Conservation (phyloP, 2,888 invertebrate genomes). For the Drosophila lacicola region DNA sequence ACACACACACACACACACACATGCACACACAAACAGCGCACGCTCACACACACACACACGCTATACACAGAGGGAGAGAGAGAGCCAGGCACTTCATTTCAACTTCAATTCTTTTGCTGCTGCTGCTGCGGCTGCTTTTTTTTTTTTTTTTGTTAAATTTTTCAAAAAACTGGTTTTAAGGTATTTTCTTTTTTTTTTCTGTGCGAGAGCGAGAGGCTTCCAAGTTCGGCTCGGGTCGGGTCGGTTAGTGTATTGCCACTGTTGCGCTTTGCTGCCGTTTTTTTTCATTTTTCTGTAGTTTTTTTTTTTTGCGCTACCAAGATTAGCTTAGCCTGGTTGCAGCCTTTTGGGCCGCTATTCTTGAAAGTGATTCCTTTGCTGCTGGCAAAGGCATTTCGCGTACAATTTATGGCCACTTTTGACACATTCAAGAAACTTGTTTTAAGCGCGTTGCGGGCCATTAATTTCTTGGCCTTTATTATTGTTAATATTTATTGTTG, state of each 20-base stretch:
- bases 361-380: slow-evolving; percentile 77
- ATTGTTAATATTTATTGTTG: slow-evolving; percentile 31
- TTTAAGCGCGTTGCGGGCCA: slow-evolving; percentile 57
- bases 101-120: slow-evolving; percentile 68
- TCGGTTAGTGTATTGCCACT: slow-evolving; percentile 64
- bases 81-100: slow-evolving; percentile 67
- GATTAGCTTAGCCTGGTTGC: slow-evolving; percentile 61
- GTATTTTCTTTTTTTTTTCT: slow-evolving; percentile 74
- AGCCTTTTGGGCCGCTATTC: slow-evolving; percentile 34
- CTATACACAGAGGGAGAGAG: slow-evolving; percentile 11
- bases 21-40: slow-evolving; percentile 20
- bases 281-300: slow-evolving; percentile 36
- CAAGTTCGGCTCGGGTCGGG: slow-evolving; percentile 50
- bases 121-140: slow-evolving; percentile 45
- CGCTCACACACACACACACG: slow-evolving; percentile 19
- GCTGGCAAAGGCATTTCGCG: slow-evolving; percentile 62
- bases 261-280: slow-evolving; percentile 69
- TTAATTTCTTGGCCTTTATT: slow-evolving; percentile 46
- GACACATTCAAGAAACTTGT: slow-evolving; percentile 72
- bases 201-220: slow-evolving; percentile 33
- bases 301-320: slow-evolving; percentile 61
- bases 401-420: slow-evolving; percentile 70
- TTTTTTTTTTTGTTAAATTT: slow-evolving; percentile 72
- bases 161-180: slow-evolving; percentile 82
- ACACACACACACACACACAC: slow-evolving; percentile 32